Evolutionary conservation across 2,797 vertebrate species (phyloP), one percentile per base, ranked within the genome.

Genomic region (Eulemur mongoz): DNA sequence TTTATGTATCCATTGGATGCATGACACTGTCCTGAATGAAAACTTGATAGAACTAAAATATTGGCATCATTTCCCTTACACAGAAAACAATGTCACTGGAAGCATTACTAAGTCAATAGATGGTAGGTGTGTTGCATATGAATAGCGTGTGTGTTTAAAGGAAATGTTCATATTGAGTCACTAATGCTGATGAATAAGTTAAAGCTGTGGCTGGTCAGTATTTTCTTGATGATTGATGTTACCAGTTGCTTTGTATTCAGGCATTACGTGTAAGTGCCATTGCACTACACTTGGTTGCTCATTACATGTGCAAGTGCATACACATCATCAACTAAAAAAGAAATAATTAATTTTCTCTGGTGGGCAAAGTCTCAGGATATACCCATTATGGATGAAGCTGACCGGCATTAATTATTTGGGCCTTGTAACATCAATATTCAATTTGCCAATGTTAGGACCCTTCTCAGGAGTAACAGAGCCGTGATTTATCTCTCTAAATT

Each of bases 351-450:
- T 98, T 94, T 94, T 96, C 78, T 94, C 50, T 89, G 43, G 20
- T 97, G 87, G 69, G 8, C 57, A 89, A 96, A 92, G 15, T 95
- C 65, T 95, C 75, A 95, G 61, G 83, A 70, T 95, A 94, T 82
- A 12, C 23, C 50, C 35, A 94, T 97, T 94, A 87, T 92, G 14
- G 87, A 65, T 97, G 79, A 96, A 59, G 95, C 72, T 96, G 86
- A 83, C 17, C 57, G 54, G 45, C 52, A 98, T 97, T 91, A 96
- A 92, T 95, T 97, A 96, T 92, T 96, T 95, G 94, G 95, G 73
- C 25, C 92, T 54, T 94, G 75, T 95, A 94, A 95, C 45, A 63
- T 91, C 93, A 89, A 91, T 96, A 81, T 97, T 95, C 96, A 97
- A 95, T 91, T 93, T 88, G 13, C 70, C 70, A 96, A 12, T 89